Percentiles rank a stretch among this genome's conserved stretches.
Evolutionary conservation across 2,113 vertebrate species (phyloP).

Genomic region (Cathartes aura): DNA sequence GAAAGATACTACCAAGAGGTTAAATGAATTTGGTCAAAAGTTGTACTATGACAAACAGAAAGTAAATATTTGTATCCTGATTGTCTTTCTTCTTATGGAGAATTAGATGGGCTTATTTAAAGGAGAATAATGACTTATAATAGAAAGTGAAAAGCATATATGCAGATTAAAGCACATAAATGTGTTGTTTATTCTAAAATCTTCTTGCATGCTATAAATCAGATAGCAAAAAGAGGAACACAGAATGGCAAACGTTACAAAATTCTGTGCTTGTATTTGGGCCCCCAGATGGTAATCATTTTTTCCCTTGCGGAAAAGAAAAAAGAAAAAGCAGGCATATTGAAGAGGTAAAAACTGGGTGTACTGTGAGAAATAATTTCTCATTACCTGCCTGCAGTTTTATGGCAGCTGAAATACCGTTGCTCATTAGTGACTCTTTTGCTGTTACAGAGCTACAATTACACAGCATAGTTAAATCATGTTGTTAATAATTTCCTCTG

Average conservation of each 20-base stretch:
- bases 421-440: not conserved
- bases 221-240: constrained; percentile 24
- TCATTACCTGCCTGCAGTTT: not conserved
- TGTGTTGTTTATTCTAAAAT: not conserved
- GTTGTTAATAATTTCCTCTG: not conserved
- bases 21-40: not conserved
- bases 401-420: not conserved
- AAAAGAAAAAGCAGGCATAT: not conserved
- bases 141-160: not conserved
- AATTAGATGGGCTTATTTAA: not conserved
- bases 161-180: not conserved
- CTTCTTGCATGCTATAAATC: not conserved
- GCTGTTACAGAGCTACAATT: not conserved
- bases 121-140: not conserved
- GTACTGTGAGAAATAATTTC: not conserved
- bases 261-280: not conserved
- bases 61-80: not conserved
- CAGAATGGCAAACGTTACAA: not conserved
- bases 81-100: not conserved
- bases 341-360: not conserved
- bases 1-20: not conserved
- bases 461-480: not conserved
- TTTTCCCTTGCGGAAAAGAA: not conserved
- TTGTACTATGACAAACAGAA: not conserved
- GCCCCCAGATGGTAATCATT: not conserved